Percentiles rank a stretch among this genome's conserved stretches.
phyloP scores from a whole-genome alignment of 2,113 vertebrate genomes.

The Odocoileus hemionus region DNA sequence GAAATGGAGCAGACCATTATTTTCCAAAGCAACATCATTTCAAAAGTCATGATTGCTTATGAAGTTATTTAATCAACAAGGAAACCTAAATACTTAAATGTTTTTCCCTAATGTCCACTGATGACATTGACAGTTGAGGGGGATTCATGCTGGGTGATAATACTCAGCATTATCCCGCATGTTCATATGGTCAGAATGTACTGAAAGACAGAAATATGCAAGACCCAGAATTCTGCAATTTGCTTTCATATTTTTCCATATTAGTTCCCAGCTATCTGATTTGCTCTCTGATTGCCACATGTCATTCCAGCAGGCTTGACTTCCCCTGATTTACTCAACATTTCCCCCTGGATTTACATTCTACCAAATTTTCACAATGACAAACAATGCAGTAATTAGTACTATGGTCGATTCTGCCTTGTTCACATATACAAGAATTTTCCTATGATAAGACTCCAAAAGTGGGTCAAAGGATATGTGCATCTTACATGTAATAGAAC shows the following conservation, averaged over 20 bases:
- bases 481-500: background rate
- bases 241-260: background rate
- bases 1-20: too few relatives aligned
- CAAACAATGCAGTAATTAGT: background rate
- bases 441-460: background rate
- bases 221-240: background rate
- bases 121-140: background rate
- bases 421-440: background rate
- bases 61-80: too few relatives aligned
- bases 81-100: too few relatives aligned
- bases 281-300: background rate
- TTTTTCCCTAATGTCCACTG: background rate
- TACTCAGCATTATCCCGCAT: background rate
- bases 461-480: background rate
- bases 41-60: too few relatives aligned
- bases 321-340: background rate
- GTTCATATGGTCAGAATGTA: background rate
- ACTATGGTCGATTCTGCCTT: background rate
- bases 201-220: background rate
- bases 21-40: too few relatives aligned
- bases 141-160: background rate
- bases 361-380: background rate
- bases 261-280: background rate
- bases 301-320: background rate
- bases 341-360: background rate